Evolutionary conservation across 1,140 invertebrate species (phyloP), one percentile per base, ranked within the genome.

Genomic region (Drosophila micromelanica): DNA sequence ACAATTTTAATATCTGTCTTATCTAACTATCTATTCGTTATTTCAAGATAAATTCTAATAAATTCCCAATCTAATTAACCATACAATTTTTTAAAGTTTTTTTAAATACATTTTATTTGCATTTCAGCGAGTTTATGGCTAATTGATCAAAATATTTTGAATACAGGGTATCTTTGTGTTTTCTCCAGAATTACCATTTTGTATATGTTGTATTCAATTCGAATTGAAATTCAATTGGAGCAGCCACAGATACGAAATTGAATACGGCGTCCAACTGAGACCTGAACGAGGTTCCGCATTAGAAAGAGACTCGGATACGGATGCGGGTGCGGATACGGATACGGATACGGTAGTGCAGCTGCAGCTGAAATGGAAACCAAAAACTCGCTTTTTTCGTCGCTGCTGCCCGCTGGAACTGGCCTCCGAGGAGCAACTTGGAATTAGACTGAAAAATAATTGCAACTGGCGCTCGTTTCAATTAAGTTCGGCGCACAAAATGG

Each of bases 381-480:
- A 49, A 65, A 30, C 23, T 32, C n/a, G 27, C 13, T 17, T 30
- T 27, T 56, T 30, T 9, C 27, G 27, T 5, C 27, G 5, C 27
- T 27, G 27, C 3, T 27, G 27, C 27, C 20, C 9, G 49, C 12
- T 23, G 46, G 23, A 37, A 45, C 40, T 57, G 48, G 60, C 48
- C 73, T 23, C 77, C 57, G 64, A 38, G 80, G 77, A 68, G 37
- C 55, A 40, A 52, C 78, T 68, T 42, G 82, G 78, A 74, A 85
- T 86, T 87, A 85, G 81, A 85, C 86, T 85, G 82, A 68, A 72
- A 86, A 86, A 86, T 87, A 87, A 86, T 86, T 87, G 81, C 78
- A 82, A 57, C 78, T 87, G 78, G 78, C 71, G 78, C 79, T 72
- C 51, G 72, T 86, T 86, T 87, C 81, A 86, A 86, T 86, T 86